These are phyloP conservation scores for Ormia ochracea DNA, from an alignment of 2,888 invertebrate genomes.

Conservation along the genomic window DNA sequence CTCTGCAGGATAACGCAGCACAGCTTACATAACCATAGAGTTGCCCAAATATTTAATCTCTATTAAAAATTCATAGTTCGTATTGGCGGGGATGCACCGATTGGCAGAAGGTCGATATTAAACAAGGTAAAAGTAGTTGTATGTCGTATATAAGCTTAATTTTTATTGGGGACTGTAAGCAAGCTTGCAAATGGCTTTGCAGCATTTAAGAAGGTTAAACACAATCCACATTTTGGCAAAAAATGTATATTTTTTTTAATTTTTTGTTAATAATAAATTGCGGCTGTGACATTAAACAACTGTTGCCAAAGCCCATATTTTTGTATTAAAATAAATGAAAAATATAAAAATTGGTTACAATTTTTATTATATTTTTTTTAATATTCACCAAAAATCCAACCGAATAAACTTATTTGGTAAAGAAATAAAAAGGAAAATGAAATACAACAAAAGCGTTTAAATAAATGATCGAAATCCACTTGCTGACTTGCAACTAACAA, in stretches of 20 bases:
- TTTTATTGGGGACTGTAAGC: no score
- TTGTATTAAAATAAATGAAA: neutral
- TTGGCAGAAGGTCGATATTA: no score
- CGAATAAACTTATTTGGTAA: constrained; percentile 58
- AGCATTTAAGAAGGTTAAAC: no score
- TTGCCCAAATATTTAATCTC: no score
- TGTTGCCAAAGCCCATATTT: neutral
- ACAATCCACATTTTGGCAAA: no score
- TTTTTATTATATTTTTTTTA: constrained; percentile 41
- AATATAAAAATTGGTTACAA: neutral
- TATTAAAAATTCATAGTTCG: no score
- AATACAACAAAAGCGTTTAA: neutral
- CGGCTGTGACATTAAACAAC: constrained; percentile 32
- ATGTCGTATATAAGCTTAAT: no score
- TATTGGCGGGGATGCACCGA: no score
- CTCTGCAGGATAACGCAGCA: no score
- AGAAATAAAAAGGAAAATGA: neutral
- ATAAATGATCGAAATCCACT: constrained; percentile 50
- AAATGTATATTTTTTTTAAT: neutral
- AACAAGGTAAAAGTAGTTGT: no score
- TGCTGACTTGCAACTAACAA: constrained; percentile 57
- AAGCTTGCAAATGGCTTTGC: no score
- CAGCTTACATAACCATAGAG: no score
- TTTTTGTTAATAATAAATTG: constrained; percentile 18
- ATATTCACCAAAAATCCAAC: constrained; percentile 47